These are phyloP conservation scores for Ardeotis arabs DNA, from an alignment of 2,113 vertebrate genomes.

Conservation along the genomic window DNA sequence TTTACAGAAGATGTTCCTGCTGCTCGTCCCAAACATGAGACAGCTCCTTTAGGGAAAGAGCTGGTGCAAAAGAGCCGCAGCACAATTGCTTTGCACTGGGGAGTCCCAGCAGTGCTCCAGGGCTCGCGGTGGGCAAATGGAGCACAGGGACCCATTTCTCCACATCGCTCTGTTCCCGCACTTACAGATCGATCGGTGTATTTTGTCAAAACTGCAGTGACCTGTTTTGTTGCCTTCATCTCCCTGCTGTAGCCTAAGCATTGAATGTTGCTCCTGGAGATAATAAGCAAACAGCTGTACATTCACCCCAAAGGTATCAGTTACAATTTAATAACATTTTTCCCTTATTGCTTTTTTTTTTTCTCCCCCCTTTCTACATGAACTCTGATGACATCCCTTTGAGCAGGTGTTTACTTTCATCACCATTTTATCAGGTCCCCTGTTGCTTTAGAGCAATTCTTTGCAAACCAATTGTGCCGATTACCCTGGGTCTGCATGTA, in stretches of 20 bases:
- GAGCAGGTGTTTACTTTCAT: slow-evolving; percentile 10
- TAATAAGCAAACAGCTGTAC: not conserved
- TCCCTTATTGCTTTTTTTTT: not conserved
- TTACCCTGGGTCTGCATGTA: not conserved
- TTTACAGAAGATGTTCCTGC: not conserved
- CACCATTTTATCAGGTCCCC: slow-evolving; percentile 1
- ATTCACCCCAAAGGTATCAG: not conserved
- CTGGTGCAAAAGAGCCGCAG: not conserved
- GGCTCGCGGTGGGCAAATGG: fast-evolving
- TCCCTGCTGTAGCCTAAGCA: not conserved
- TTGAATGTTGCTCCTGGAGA: not conserved
- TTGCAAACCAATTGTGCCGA: not conserved
- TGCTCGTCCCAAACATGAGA: not conserved
- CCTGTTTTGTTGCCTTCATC: not conserved
- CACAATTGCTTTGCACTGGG: not conserved
- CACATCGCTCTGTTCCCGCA: fast-evolving
- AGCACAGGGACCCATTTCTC: not conserved
- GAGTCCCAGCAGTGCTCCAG: not conserved
- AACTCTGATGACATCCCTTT: slow-evolving; percentile 13
- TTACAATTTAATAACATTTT: slow-evolving; percentile 20
- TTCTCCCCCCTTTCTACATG: not conserved
- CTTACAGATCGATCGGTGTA: not conserved
- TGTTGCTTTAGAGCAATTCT: slow-evolving; percentile 1
- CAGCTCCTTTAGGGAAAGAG: not conserved
- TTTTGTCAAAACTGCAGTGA: not conserved